phyloP scores from a whole-genome alignment of 2,797 vertebrate species.

The Streptopelia turtur region DNA sequence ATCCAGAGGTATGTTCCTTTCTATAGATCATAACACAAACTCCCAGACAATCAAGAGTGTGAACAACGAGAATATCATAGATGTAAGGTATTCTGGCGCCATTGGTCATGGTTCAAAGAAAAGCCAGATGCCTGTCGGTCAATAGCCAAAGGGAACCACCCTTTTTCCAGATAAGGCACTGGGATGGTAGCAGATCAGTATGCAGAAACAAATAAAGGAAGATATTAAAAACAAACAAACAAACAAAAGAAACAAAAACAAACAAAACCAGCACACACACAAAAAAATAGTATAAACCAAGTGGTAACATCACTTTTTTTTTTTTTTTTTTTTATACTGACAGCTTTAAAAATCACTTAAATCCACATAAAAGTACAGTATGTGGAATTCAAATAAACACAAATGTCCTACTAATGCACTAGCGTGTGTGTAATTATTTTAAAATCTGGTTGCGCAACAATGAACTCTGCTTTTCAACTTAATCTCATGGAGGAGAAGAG shows the following conservation, averaged over 20 bases:
- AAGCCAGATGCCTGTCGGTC: slow-evolving; percentile 10
- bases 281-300: not conserved
- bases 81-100: slow-evolving; percentile 14
- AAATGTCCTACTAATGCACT: slow-evolving; percentile 56
- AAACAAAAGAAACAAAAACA: too few species aligned
- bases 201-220: slow-evolving; percentile 4
- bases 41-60: not conserved
- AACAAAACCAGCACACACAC: too few species aligned
- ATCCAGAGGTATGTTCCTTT: not conserved
- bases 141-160: slow-evolving; percentile 16
- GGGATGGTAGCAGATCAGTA: not conserved
- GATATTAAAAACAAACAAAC: not conserved
- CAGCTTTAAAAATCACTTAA: slow-evolving; percentile 69
- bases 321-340: not conserved
- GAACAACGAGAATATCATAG: not conserved
- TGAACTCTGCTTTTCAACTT: slow-evolving; percentile 68
- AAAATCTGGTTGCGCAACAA: slow-evolving; percentile 72
- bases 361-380: slow-evolving; percentile 68
- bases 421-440: slow-evolving; percentile 68
- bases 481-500: slow-evolving; percentile 52
- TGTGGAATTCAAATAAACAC: slow-evolving; percentile 72
- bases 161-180: slow-evolving; percentile 34
- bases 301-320: slow-evolving; percentile 11
- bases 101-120: slow-evolving; percentile 4
- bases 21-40: not conserved